phyloP scores from a whole-genome alignment of 2,113 vertebrate species.

The Tragelaphus buxtoni region DNA sequence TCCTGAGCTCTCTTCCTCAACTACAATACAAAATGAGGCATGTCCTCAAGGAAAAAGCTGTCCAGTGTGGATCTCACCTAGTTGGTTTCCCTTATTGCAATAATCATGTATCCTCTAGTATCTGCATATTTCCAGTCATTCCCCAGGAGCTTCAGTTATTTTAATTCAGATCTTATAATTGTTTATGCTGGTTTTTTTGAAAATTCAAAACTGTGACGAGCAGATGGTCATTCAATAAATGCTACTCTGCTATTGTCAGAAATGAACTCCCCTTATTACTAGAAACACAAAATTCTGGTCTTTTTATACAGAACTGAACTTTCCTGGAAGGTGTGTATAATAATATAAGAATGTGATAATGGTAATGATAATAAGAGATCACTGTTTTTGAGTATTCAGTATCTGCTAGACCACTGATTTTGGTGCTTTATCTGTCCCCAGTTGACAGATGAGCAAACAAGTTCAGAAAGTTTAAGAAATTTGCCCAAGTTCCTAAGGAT shows the following conservation, averaged over 20 bases:
- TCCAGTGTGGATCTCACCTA: neutral
- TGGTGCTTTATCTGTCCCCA: slow-evolving; percentile 2
- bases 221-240: slow-evolving; percentile 37
- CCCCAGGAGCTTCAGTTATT: neutral
- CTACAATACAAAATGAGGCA: neutral
- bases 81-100: neutral
- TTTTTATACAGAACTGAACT: neutral
- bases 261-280: neutral
- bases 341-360: neutral
- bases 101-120: neutral
- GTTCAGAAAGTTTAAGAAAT: slow-evolving; percentile 4
- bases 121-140: neutral
- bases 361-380: neutral
- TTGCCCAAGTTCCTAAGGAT: neutral
- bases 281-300: neutral
- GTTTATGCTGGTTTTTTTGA: neutral
- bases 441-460: slow-evolving; percentile 48
- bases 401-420: neutral
- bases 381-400: neutral
- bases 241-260: neutral
- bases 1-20: no score
- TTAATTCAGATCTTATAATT: slow-evolving; percentile 17
- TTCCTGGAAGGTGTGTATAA: neutral
- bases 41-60: neutral
- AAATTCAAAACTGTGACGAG: neutral